These are phyloP conservation scores for Stenotaenia linearis DNA, from an alignment of 2,888 invertebrate species.

Conservation along the genomic window DNA sequence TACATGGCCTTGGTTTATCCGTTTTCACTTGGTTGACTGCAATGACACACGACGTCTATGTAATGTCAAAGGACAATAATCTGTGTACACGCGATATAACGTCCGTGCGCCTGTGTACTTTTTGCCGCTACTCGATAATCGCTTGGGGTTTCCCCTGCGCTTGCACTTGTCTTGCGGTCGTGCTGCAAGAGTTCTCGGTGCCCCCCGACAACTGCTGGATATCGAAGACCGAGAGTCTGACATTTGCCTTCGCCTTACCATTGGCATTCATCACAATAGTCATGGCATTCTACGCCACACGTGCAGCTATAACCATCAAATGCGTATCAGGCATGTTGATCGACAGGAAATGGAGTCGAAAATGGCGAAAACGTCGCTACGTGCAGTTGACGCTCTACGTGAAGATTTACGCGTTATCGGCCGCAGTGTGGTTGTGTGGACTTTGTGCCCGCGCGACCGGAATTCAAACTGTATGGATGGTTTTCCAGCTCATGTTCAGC, in stretches of 20 bases:
- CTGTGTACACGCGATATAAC: constrained; percentile 50
- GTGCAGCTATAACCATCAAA: constrained; percentile 56
- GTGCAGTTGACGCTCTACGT: constrained; percentile 58
- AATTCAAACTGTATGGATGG: constrained; percentile 43
- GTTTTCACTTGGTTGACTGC: constrained; percentile 63
- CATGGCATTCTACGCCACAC: constrained; percentile 52
- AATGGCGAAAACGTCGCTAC: constrained; percentile 56
- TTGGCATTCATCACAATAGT: constrained; percentile 50
- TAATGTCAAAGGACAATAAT: constrained; percentile 50
- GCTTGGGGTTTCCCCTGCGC: constrained; percentile 61
- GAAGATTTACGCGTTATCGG: constrained; percentile 53
- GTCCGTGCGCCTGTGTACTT: constrained; percentile 47
- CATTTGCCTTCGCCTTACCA: constrained; percentile 55
- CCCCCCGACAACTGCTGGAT: constrained; percentile 41
- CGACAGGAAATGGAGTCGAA: constrained; percentile 53
- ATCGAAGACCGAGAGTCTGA: constrained; percentile 48
- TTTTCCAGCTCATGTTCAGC: constrained; percentile 47
- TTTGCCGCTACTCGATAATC: constrained; percentile 52
- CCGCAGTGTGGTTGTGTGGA: constrained; percentile 49
- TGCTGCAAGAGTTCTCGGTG: constrained; percentile 48
- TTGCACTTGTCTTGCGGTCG: constrained; percentile 53
- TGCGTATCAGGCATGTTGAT: constrained; percentile 57
- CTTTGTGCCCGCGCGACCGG: constrained; percentile 43
- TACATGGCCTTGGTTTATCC: constrained; percentile 61
- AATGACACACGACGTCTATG: constrained; percentile 61